These are phyloP conservation scores for Spatulosminthurus flaviceps DNA, from an alignment of 2,888 invertebrate genomes.

Conservation along the genomic window DNA sequence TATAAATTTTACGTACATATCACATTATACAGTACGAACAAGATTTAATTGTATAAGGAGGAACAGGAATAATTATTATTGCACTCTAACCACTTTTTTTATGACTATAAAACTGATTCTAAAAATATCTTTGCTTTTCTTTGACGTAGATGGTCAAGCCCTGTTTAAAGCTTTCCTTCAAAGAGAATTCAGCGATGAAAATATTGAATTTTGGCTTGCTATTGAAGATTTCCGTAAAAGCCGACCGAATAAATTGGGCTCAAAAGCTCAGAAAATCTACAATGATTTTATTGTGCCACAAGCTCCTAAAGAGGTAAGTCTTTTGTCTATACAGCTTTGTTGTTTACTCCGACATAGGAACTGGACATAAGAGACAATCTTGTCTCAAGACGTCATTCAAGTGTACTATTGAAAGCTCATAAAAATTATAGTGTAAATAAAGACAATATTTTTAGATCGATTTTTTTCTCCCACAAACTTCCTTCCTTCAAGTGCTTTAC, in stretches of 20 bases:
- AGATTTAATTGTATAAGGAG: too few relatives aligned
- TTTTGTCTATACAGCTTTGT: neutral
- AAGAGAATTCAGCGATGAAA: slow-evolving; percentile 71
- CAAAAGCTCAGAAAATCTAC: slow-evolving; percentile 69
- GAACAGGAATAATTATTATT: neutral
- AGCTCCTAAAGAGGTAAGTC: slow-evolving; percentile 69
- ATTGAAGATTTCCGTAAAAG: slow-evolving; percentile 70
- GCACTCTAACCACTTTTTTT: too few relatives aligned
- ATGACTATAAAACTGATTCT: too few relatives aligned
- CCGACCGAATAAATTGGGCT: slow-evolving; percentile 65
- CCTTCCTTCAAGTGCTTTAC: neutral
- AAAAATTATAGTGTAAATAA: too few relatives aligned
- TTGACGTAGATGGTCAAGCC: slow-evolving; percentile 68
- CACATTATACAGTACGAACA: too few relatives aligned
- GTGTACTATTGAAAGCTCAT: too few relatives aligned
- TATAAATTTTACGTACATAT: too few relatives aligned
- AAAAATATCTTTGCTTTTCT: slow-evolving; percentile 39
- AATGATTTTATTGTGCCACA: slow-evolving; percentile 69
- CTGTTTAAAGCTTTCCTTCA: slow-evolving; percentile 70
- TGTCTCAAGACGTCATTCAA: too few relatives aligned
- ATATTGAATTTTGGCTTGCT: slow-evolving; percentile 71
- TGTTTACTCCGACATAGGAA: neutral
- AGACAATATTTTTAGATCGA: neutral
- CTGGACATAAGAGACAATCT: too few relatives aligned
- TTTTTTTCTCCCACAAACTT: neutral